Conservation (phyloP, 2,113 vertebrate species). For the Meleagris gallopavo region DNA sequence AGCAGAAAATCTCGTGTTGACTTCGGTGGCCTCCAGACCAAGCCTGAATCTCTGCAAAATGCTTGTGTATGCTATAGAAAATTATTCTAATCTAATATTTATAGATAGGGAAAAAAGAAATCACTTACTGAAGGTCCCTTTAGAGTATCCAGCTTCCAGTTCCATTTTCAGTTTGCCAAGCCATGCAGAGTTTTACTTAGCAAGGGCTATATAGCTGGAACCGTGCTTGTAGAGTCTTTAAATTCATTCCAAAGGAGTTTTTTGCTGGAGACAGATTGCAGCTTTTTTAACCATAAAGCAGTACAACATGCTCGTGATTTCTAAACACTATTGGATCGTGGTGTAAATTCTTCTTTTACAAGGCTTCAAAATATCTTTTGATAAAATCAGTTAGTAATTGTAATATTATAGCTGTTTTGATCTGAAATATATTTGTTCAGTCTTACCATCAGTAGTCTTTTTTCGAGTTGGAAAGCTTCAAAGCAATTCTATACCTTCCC, state of each 20-base stretch:
- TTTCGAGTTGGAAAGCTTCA: background rate
- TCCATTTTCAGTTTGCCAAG: background rate
- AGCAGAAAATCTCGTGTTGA: background rate
- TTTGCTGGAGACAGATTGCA: background rate
- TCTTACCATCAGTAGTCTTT: background rate
- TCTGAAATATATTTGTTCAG: background rate
- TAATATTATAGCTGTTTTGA: background rate
- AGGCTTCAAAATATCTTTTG: background rate
- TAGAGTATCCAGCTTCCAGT: background rate
- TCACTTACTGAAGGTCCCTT: background rate
- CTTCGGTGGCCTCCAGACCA: background rate
- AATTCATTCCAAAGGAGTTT: background rate
- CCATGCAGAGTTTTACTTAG: background rate
- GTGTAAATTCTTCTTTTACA: background rate
- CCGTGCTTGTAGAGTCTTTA: rapidly evolving
- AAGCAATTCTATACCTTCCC: background rate
- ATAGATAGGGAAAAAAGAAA: background rate
- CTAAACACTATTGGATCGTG: background rate
- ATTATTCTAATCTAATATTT: background rate
- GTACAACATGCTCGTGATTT: background rate
- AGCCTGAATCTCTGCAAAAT: background rate
- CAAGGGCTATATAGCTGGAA: background rate
- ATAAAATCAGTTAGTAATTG: background rate
- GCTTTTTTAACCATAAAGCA: background rate
- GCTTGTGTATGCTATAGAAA: background rate